Evolutionary conservation across 2,888 invertebrate genomes (phyloP).

Genomic region (Encarsia formosa): DNA sequence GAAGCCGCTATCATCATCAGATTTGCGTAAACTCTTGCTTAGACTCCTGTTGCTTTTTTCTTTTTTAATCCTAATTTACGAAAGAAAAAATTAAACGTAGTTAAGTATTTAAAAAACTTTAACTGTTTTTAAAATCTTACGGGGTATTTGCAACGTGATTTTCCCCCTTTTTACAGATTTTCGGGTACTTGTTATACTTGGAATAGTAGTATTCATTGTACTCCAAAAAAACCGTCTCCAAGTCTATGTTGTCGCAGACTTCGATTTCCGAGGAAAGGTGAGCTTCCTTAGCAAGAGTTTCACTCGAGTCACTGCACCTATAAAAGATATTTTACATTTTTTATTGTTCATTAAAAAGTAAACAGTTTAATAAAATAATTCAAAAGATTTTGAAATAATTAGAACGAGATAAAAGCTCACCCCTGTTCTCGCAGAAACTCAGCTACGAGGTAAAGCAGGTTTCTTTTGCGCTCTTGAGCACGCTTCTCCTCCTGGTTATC

Average conservation of each 20-base stretch:
- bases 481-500: slow-evolving; percentile 41
- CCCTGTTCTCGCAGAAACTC: slow-evolving; percentile 68
- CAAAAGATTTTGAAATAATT: too few relatives aligned
- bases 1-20: slow-evolving; percentile 27
- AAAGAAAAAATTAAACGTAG: not conserved
- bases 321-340: too few relatives aligned
- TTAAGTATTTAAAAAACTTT: not conserved
- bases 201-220: slow-evolving; percentile 82
- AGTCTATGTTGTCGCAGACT: slow-evolving; percentile 88
- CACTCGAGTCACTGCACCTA: slow-evolving; percentile 61
- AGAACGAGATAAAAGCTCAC: slow-evolving; percentile 36
- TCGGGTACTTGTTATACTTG: slow-evolving; percentile 82
- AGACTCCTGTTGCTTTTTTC: slow-evolving; percentile 1
- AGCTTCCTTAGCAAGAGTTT: slow-evolving; percentile 67
- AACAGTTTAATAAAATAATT: too few relatives aligned
- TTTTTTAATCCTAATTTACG: slow-evolving; percentile 9
- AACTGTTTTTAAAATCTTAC: slow-evolving; percentile 3
- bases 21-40: slow-evolving; percentile 22
- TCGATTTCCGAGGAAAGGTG: slow-evolving; percentile 65
- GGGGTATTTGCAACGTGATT: slow-evolving; percentile 13
- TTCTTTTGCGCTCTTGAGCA: slow-evolving; percentile 38
- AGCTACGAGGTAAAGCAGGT: slow-evolving; percentile 60
- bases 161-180: slow-evolving; percentile 64
- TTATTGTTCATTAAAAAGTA: too few relatives aligned
- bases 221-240: slow-evolving; percentile 83